These are phyloP conservation scores for Acrobasis suavella DNA, from an alignment of 2,888 invertebrate genomes.

Conservation along the genomic window DNA sequence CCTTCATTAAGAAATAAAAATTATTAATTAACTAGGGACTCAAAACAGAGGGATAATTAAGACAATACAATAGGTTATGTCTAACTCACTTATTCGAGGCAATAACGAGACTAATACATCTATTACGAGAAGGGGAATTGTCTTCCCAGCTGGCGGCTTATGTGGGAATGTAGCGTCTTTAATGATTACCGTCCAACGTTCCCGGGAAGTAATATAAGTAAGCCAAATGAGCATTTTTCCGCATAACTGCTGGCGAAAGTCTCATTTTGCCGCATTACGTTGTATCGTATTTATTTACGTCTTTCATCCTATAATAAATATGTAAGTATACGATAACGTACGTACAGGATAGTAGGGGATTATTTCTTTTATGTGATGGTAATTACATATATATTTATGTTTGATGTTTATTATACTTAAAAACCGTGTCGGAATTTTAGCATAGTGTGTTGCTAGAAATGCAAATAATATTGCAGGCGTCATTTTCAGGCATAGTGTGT, in stretches of 20 bases:
- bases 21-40: background rate
- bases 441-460: too few relatives aligned
- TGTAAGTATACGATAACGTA: constrained; percentile 14
- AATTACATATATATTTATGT: background rate
- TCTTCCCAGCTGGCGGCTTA: constrained; percentile 12
- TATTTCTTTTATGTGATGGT: constrained; percentile 5
- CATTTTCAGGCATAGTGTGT: too few relatives aligned
- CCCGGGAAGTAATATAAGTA: constrained; percentile 51
- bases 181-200: constrained; percentile 33
- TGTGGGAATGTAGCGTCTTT: constrained; percentile 21
- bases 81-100: background rate
- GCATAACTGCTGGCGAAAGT: constrained; percentile 42
- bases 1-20: too few relatives aligned
- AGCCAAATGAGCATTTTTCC: constrained; percentile 64
- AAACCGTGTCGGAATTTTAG: too few relatives aligned
- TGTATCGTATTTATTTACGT: constrained; percentile 32
- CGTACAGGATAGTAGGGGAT: constrained; percentile 9
- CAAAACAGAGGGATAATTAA: background rate
- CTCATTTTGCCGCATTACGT: constrained; percentile 36
- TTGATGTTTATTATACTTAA: background rate
- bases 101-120: constrained; percentile 8
- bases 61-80: background rate
- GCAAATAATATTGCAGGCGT: too few relatives aligned
- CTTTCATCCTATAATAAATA: constrained; percentile 20
- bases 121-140: constrained; percentile 10